These are phyloP conservation scores for Dione juno DNA, from an alignment of 2,888 invertebrate genomes.

Conservation along the genomic window DNA sequence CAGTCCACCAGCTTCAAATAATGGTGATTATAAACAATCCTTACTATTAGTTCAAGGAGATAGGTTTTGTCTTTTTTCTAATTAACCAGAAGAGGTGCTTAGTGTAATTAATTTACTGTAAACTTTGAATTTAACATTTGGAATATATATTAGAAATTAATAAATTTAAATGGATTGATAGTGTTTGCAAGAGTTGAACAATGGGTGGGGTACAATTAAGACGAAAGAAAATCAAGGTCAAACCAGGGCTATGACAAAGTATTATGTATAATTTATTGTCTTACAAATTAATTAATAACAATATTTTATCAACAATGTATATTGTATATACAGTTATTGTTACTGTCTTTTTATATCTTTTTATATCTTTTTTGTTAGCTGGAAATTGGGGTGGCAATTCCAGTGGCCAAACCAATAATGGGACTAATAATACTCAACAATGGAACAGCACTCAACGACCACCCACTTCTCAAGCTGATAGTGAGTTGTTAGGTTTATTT, in stretches of 20 bases:
- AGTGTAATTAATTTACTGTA: neutral
- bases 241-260: conserved; percentile 1
- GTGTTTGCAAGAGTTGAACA: neutral
- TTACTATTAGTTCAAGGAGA: neutral
- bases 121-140: neutral
- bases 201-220: conserved; percentile 6
- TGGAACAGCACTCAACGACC: conserved; percentile 81
- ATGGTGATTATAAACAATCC: conserved; percentile 64
- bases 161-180: neutral
- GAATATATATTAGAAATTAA: neutral
- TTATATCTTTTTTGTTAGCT: conserved; percentile 57
- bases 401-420: conserved; percentile 74
- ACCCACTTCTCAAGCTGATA: conserved; percentile 80
- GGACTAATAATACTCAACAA: conserved; percentile 78
- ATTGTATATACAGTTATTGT: neutral
- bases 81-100: neutral
- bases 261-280: conserved; percentile 15
- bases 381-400: conserved; percentile 80
- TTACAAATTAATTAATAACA: neutral
- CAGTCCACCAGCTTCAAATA: conserved; percentile 87
- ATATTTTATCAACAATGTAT: neutral
- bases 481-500: conserved; percentile 62
- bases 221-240: conserved; percentile 5
- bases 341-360: conserved; percentile 4
- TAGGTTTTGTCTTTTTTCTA: neutral